phyloP scores from a whole-genome alignment of 2,113 vertebrate genomes.

The Spilogale gracilis region DNA sequence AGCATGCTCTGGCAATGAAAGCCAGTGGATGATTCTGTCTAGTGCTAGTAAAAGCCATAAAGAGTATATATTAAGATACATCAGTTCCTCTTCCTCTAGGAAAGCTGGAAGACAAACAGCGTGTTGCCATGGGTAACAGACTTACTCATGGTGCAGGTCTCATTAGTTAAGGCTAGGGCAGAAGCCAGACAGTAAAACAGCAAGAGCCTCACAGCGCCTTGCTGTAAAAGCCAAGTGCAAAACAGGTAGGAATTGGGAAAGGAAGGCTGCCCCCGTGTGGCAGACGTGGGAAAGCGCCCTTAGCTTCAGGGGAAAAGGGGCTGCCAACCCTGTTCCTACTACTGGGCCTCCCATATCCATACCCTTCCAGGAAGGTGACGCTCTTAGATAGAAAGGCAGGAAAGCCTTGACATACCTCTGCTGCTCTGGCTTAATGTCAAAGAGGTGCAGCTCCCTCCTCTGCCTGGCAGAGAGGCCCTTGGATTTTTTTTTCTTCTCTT shows the following conservation, averaged over 20 bases:
- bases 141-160: neutral
- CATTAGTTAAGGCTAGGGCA: neutral
- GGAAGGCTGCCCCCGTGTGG: constrained; percentile 73
- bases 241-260: neutral
- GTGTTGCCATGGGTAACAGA: constrained; percentile 44
- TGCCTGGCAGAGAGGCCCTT: constrained; percentile 91
- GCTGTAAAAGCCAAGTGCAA: neutral
- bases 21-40: neutral
- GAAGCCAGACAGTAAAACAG: neutral
- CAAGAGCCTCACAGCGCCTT: neutral
- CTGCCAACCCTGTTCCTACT: fast-evolving
- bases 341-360: too few relatives aligned
- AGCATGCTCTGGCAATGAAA: neutral
- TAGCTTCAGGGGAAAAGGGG: too few relatives aligned
- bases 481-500: constrained; percentile 83
- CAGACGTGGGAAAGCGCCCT: neutral
- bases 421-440: constrained; percentile 91
- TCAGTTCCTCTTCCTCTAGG: constrained; percentile 54
- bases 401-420: constrained; percentile 87
- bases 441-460: constrained; percentile 89
- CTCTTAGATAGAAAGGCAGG: neutral
- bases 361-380: too few relatives aligned
- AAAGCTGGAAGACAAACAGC: constrained; percentile 30
- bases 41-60: constrained; percentile 49
- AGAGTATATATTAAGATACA: neutral